phyloP scores from a whole-genome alignment of 2,888 invertebrate genomes.

The Scaptomyza parva region DNA sequence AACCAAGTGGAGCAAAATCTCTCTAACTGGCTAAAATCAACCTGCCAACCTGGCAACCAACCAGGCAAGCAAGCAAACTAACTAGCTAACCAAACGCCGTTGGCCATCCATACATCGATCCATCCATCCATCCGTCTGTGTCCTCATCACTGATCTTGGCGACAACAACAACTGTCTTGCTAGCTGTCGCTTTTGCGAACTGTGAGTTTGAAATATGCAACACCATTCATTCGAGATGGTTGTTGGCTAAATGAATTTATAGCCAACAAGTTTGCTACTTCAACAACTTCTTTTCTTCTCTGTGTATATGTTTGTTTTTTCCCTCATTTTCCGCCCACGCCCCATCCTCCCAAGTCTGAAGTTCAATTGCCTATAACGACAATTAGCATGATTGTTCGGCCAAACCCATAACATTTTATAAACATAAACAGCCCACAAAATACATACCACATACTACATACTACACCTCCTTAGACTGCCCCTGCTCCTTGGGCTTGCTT shows the following conservation, averaged over 20 bases:
- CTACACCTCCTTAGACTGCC: neutral
- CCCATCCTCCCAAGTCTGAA: conserved; percentile 16
- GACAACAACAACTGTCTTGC: conserved; percentile 47
- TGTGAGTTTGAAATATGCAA: conserved; percentile 66
- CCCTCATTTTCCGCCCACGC: conserved; percentile 48
- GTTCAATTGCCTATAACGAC: conserved; percentile 56
- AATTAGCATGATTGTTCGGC: conserved; percentile 71
- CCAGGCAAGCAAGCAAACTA: neutral
- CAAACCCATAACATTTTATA: conserved; percentile 67
- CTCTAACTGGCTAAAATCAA: conserved; percentile 62
- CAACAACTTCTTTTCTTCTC: neutral
- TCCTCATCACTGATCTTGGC: conserved; percentile 63
- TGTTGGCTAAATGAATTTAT: conserved; percentile 32
- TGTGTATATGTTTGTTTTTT: conserved; percentile 5
- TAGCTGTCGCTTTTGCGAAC: conserved; percentile 48
- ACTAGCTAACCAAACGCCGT: conserved; percentile 44
- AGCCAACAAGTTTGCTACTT: conserved; percentile 18
- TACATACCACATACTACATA: conserved; percentile 5
- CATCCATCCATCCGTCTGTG: conserved; percentile 30
- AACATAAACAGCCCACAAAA: conserved; percentile 35
- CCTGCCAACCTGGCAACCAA: neutral
- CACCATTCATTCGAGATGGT: conserved; percentile 42
- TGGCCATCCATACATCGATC: conserved; percentile 33
- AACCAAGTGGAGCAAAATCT: conserved; percentile 44
- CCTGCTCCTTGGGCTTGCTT: conserved; percentile 4